phyloP scores from a whole-genome alignment of 2,888 invertebrate species.

The Sinodicranocentrus sp. region DNA sequence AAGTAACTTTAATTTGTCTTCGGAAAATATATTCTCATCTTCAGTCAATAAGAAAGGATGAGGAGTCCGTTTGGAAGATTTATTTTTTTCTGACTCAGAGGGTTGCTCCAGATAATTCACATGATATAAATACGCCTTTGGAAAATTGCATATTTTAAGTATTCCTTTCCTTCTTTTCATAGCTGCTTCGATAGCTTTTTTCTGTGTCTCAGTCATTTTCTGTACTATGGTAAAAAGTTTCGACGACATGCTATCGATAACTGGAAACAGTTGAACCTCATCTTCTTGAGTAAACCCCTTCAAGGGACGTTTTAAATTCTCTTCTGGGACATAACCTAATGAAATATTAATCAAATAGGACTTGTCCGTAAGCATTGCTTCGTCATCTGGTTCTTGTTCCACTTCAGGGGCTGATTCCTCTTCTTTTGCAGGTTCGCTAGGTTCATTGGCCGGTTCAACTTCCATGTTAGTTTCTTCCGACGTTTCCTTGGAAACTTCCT shows the following conservation, averaged over 20 bases:
- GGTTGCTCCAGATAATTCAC: constrained; percentile 1
- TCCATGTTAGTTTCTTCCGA: neutral
- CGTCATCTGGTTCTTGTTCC: neutral
- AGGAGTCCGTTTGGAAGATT: constrained; percentile 34
- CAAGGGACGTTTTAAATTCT: constrained; percentile 56
- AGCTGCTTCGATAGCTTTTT: constrained; percentile 31
- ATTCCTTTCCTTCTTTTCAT: constrained; percentile 40
- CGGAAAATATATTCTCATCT: constrained; percentile 52
- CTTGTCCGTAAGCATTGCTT: constrained; percentile 20
- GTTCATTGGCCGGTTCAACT: neutral
- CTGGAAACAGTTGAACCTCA: constrained; percentile 56
- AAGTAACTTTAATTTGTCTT: constrained; percentile 47
- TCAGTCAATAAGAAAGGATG: constrained; percentile 43
- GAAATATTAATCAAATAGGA: constrained; percentile 23
- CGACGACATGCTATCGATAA: constrained; percentile 58
- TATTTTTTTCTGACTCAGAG: constrained; percentile 10
- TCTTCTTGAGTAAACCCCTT: constrained; percentile 57
- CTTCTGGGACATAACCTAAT: constrained; percentile 30
- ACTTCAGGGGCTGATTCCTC: neutral
- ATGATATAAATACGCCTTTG: constrained; percentile 35
- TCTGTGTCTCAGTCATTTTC: constrained; percentile 40
- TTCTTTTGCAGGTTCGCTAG: neutral
- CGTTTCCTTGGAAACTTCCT: neutral
- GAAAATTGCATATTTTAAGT: neutral
- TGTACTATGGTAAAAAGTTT: constrained; percentile 67